Evolutionary conservation across 2,888 invertebrate genomes (phyloP).

Genomic region (Punctoribates punctum): DNA sequence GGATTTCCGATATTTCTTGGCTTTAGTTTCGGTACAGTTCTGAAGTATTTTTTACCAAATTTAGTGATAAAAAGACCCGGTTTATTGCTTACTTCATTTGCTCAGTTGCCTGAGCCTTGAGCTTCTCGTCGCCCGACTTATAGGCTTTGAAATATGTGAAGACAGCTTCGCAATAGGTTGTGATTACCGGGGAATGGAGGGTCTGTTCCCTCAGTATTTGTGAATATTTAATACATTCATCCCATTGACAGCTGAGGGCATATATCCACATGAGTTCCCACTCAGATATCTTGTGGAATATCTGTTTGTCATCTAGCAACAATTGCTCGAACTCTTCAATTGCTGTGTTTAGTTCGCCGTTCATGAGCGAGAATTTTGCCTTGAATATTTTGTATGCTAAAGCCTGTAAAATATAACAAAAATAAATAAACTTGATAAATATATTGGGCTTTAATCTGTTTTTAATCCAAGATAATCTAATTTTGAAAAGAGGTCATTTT

Average conservation of each 20-base stretch:
- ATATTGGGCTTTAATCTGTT: no score
- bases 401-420: neutral
- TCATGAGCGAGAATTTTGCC: conserved; percentile 4
- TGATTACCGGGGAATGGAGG: conserved; percentile 33
- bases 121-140: neutral
- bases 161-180: conserved; percentile 36
- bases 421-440: no score
- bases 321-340: conserved; percentile 20
- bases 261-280: conserved; percentile 40
- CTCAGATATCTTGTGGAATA: conserved; percentile 37
- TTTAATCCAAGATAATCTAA: neutral
- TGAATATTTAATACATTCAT: conserved; percentile 36
- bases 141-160: conserved; percentile 31
- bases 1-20: conserved; percentile 27
- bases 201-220: conserved; percentile 10
- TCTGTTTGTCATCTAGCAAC: conserved; percentile 1
- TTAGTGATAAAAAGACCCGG: neutral
- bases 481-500: no score
- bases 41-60: neutral
- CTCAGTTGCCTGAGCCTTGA: conserved; percentile 27
- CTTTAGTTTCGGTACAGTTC: conserved; percentile 23
- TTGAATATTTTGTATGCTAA: neutral
- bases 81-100: neutral
- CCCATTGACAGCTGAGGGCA: conserved; percentile 35
- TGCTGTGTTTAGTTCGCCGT: neutral